Evolutionary conservation across 2,797 vertebrate species (phyloP), one percentile per base, ranked within the genome.

Genomic region (Arrhamphus sclerolepis): DNA sequence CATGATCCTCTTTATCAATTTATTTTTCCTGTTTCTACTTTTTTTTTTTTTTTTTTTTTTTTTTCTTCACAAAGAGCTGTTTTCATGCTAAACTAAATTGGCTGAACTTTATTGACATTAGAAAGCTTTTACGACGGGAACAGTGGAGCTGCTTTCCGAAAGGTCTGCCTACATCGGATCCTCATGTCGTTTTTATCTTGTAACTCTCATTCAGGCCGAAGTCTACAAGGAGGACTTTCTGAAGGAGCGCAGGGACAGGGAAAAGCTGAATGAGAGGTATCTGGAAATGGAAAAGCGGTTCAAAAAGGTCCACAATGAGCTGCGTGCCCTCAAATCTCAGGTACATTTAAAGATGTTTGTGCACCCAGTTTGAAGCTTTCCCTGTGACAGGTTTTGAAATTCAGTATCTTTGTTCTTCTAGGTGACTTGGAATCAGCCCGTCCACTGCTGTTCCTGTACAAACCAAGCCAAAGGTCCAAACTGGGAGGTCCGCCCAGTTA

Each of bases 171-270:
- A 1, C 9, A 34, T 19, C 3, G 18, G 34, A n/a, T 49, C 18
- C n/a, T 29, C 9, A 29, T 8, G 11, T 17, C 19, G 17, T 40
- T 8, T 70, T 41, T 53, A n/a, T 9, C 3, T 34, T 48, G 10
- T 56, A 0, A 0, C 40, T 17, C 1, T 0, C 28, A 8, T 67
- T 43, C 18, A 92, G 90, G 89, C 88, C 0, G 75, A 88, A n/a
- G 72, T 89, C 18, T 90, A 87, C 61, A 89, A 88, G 49, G 90
- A 92, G 22, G 90, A 92, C 83, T 91, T 92, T 11, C 0, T 81
- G 46, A 91, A 65, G 26, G 90, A 91, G 72, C 63, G 88, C 1
- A 73, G 2, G 21, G 90, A 92, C 80, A 46, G 87, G 6, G 86
- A 89, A 59, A 86, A 53, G 43, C 82, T 92, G 0, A 84, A 87